Evolutionary conservation across 2,888 invertebrate genomes (phyloP).

Genomic region (Nephrotoma appendiculata): DNA sequence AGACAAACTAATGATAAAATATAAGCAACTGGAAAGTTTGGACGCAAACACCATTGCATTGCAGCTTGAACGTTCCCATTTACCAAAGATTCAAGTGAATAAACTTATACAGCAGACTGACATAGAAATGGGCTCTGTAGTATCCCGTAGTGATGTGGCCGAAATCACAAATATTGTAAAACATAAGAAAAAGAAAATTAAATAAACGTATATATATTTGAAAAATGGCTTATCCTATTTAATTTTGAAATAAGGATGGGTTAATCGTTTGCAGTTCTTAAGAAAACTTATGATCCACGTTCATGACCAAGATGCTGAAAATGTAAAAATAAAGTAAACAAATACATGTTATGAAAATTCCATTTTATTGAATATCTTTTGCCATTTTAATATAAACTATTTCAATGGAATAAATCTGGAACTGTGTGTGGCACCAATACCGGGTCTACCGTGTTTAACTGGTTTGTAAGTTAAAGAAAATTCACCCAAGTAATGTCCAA

Average conservation of each 20-base stretch:
- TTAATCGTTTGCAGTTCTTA: no score
- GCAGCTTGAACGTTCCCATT: neutral
- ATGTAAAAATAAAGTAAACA: neutral
- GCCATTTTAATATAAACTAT: slow-evolving; percentile 33
- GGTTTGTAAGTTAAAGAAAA: slow-evolving; percentile 87
- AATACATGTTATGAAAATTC: neutral
- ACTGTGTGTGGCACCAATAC: slow-evolving; percentile 90
- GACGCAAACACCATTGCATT: neutral
- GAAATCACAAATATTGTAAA: neutral
- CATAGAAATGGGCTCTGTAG: neutral
- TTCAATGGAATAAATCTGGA: slow-evolving; percentile 86
- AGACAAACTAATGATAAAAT: neutral
- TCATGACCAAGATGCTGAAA: neutral
- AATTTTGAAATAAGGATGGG: no score
- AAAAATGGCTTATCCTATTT: neutral
- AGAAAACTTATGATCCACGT: neutral
- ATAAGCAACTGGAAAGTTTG: neutral
- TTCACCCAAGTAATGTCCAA: slow-evolving; percentile 82
- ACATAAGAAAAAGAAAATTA: neutral
- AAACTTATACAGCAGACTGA: neutral
- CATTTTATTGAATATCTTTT: neutral
- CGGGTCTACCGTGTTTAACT: slow-evolving; percentile 83
- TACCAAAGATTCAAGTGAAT: neutral
- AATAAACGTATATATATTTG: neutral
- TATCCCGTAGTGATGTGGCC: neutral